Conservation (phyloP, 2,113 vertebrate genomes). For the Ictalurus punctatus region DNA sequence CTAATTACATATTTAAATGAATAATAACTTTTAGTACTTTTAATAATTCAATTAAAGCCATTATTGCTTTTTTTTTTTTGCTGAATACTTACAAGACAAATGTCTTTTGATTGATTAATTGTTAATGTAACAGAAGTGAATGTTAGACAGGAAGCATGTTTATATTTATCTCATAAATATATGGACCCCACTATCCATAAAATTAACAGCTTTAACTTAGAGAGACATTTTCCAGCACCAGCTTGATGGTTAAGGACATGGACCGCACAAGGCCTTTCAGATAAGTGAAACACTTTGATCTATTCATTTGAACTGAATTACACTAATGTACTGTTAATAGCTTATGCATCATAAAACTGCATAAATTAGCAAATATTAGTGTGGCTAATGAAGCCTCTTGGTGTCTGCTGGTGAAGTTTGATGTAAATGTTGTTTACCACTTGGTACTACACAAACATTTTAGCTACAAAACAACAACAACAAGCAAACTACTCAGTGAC, state of each 20-base stretch:
- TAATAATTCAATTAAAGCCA: not conserved
- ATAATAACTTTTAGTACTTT: not conserved
- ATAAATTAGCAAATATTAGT: not conserved
- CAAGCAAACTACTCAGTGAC: not conserved
- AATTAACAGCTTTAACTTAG: not conserved
- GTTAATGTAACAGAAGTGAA: not conserved
- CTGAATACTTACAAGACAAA: not conserved
- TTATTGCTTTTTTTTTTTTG: not conserved
- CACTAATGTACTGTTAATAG: not conserved
- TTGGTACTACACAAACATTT: not conserved
- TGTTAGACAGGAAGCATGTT: not conserved
- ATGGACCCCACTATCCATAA: not conserved
- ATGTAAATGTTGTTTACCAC: not conserved
- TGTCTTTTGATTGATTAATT: not conserved
- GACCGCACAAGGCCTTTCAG: not conserved
- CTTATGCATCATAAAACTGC: not conserved
- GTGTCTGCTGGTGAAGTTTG: not conserved
- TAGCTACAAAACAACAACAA: not conserved
- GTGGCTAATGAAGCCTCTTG: not conserved
- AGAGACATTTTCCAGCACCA: constrained; percentile 22
- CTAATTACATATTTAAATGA: not conserved
- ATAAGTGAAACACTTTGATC: not conserved
- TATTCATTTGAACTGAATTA: not conserved
- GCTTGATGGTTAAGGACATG: constrained; percentile 41
- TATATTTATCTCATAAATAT: not conserved